Conservation (phyloP, 2,113 vertebrate species). For the Empidonax traillii region DNA sequence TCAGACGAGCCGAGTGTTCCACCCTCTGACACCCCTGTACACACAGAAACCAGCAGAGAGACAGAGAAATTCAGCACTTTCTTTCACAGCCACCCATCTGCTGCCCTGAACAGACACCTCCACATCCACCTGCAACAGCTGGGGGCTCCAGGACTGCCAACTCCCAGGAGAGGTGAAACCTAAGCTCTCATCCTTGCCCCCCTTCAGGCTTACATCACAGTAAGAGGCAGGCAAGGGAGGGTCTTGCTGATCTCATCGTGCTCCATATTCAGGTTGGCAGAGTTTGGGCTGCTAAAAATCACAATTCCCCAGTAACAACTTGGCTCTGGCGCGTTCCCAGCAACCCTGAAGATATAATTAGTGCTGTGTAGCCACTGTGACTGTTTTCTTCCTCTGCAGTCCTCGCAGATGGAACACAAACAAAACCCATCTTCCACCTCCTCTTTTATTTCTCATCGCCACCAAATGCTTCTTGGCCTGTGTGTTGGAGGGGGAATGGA, state of each 20-base stretch:
- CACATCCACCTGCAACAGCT: not conserved
- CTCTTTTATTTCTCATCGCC: not conserved
- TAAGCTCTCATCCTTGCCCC: not conserved
- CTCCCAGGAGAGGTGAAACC: not conserved
- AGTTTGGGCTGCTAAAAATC: constrained; percentile 21
- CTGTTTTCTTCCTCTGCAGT: constrained; percentile 20
- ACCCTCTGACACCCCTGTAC: not conserved
- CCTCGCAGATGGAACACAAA: constrained; percentile 42
- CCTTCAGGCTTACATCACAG: not conserved
- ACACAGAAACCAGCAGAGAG: not conserved
- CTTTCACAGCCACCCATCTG: not conserved
- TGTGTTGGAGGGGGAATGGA: not conserved
- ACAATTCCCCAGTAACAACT: constrained; percentile 35
- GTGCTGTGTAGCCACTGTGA: constrained; percentile 51
- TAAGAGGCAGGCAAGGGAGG: not conserved
- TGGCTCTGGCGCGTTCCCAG: constrained; percentile 12
- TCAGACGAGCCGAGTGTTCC: not conserved
- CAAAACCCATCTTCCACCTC: constrained; percentile 27
- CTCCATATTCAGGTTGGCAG: not conserved
- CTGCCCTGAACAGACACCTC: not conserved
- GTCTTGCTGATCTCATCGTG: not conserved
- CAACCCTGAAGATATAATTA: constrained; percentile 60
- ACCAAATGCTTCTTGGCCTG: not conserved
- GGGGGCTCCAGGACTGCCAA: not conserved
- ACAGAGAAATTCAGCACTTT: not conserved